Percentiles rank a stretch among this genome's conserved stretches.
These are phyloP conservation scores for Antechinus flavipes DNA, from an alignment of 2,113 vertebrate genomes.

Conservation along the genomic window DNA sequence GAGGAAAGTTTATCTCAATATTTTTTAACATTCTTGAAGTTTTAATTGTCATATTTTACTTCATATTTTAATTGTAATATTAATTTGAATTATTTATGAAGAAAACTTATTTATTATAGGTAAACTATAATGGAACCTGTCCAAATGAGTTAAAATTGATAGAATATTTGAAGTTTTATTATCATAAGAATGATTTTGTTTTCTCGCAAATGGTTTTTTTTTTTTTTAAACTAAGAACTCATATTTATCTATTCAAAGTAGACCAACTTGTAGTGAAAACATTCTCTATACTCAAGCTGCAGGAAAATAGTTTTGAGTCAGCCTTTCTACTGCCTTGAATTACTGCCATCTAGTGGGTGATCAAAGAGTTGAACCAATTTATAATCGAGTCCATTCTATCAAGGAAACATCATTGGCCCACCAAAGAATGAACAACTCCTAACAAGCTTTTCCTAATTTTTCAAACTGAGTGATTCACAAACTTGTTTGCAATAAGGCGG, in stretches of 20 bases:
- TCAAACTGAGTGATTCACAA: neutral
- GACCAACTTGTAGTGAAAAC: neutral
- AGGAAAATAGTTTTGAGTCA: neutral
- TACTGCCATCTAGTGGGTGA: constrained; percentile 58
- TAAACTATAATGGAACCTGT: neutral
- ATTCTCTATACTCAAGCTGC: neutral
- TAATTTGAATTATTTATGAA: neutral
- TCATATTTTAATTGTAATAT: no score
- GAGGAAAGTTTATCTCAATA: neutral
- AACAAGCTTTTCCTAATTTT: neutral
- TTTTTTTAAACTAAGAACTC: neutral
- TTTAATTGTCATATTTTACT: neutral
- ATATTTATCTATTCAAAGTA: neutral
- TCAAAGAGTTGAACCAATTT: neutral
- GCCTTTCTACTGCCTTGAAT: neutral
- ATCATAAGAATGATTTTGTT: neutral
- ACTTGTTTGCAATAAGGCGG: neutral
- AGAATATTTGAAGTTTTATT: neutral
- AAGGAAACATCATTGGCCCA: neutral
- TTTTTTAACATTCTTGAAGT: neutral
- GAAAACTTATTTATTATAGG: neutral
- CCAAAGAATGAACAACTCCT: neutral
- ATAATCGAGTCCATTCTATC: fast-evolving
- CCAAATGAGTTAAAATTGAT: neutral
- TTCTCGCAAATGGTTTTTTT: neutral